phyloP scores from a whole-genome alignment of 2,797 vertebrate genomes.

The Amblyopsis hoosieri region DNA sequence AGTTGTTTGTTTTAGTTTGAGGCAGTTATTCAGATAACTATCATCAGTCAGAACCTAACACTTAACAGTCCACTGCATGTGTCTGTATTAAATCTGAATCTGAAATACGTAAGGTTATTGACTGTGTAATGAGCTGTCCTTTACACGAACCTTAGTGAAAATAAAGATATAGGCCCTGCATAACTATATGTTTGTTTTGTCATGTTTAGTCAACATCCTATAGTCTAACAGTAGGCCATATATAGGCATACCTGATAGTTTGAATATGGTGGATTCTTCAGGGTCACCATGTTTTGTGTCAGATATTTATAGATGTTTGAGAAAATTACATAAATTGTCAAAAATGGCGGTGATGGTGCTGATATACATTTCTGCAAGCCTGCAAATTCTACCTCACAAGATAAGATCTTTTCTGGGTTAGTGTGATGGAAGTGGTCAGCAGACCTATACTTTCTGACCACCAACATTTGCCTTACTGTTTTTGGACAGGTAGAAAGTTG shows the following conservation, averaged over 20 bases:
- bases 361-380: no score
- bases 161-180: no score
- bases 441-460: constrained; percentile 43
- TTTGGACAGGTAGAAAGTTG: no score
- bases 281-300: no score
- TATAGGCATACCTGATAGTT: no score
- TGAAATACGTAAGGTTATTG: constrained; percentile 18
- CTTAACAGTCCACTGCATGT: background rate
- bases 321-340: background rate
- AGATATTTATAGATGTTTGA: no score
- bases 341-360: background rate
- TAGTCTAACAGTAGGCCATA: no score
- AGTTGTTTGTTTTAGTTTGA: constrained; percentile 11
- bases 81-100: background rate
- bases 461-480: constrained; percentile 59
- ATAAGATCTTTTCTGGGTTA: constrained; percentile 37
- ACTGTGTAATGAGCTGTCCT: constrained; percentile 17
- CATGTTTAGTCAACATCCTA: no score
- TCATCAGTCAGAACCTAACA: background rate
- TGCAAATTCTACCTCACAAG: background rate
- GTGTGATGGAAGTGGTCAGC: constrained; percentile 81
- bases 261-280: no score
- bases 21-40: constrained; percentile 4
- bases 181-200: no score
- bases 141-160: background rate